Conservation (phyloP, 2,113 vertebrate species). For the Seriola quinqueradiata region DNA sequence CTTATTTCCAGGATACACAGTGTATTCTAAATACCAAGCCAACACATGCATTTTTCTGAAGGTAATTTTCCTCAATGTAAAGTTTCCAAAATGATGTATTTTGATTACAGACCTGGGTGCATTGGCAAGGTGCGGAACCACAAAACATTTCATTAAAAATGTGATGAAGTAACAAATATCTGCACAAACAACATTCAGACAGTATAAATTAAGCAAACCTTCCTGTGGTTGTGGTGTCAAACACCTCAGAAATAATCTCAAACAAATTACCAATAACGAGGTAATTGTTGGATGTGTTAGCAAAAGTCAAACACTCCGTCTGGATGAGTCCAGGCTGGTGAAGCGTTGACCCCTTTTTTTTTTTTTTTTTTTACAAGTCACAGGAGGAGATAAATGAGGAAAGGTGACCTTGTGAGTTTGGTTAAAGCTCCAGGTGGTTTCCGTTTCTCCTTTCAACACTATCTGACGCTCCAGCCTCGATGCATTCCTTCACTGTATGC, state of each 20-base stretch:
- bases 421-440: conserved; percentile 74
- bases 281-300: conserved; percentile 53
- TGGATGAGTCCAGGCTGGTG: conserved; percentile 51
- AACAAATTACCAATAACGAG: conserved; percentile 66
- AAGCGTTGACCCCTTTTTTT: conserved; percentile 33
- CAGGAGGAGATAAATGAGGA: conserved; percentile 36
- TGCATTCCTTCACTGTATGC: conserved; percentile 58
- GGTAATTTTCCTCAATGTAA: neutral
- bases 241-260: conserved; percentile 47
- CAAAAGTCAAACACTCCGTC: conserved; percentile 33
- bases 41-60: neutral
- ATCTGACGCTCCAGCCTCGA: conserved; percentile 27
- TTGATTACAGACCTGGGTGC: neutral
- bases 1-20: neutral
- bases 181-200: neutral
- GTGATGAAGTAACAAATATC: neutral
- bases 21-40: conserved; percentile 26
- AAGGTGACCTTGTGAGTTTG: conserved; percentile 70
- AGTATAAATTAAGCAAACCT: neutral
- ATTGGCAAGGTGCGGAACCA: neutral
- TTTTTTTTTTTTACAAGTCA: conserved; percentile 23
- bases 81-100: neutral
- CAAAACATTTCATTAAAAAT: neutral
- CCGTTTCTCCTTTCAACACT: conserved; percentile 61
- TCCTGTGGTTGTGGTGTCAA: conserved; percentile 7